Evolutionary conservation across 2,888 invertebrate species (phyloP).

Genomic region (Latrodectus elegans): DNA sequence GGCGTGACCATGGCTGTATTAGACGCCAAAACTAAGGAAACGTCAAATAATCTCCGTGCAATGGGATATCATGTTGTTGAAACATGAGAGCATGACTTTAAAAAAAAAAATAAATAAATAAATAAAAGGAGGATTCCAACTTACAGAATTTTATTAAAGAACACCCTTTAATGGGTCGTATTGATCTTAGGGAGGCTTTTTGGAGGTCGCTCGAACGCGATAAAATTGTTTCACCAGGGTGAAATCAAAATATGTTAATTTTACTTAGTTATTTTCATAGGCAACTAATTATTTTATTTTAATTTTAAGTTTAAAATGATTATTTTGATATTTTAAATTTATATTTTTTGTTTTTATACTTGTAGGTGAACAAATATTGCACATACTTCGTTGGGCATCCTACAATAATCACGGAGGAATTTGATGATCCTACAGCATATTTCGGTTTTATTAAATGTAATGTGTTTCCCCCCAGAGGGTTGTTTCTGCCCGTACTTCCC

Average conservation of each 20-base stretch:
- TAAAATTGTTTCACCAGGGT: not conserved
- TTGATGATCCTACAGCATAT: not conserved
- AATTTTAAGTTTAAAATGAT: too few relatives aligned
- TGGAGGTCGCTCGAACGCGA: not conserved
- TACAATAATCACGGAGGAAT: not conserved
- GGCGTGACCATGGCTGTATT: not conserved
- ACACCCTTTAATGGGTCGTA: not conserved
- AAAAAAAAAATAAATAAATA: too few relatives aligned
- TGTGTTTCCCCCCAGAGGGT: not conserved
- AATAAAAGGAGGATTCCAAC: not conserved
- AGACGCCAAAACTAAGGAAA: not conserved
- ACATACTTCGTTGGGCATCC: not conserved
- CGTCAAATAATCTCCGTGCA: not conserved
- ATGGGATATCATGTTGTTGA: not conserved
- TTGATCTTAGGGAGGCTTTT: not conserved
- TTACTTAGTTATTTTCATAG: not conserved
- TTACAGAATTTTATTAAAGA: too few relatives aligned
- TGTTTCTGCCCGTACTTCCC: slow-evolving; percentile 1
- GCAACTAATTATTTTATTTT: not conserved
- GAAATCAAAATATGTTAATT: not conserved
- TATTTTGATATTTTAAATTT: too few relatives aligned
- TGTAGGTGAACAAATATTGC: slow-evolving; percentile 1
- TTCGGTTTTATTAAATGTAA: slow-evolving; percentile 18
- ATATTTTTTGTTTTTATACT: not conserved
- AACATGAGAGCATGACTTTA: slow-evolving; percentile 16